A percentile compares a stretch with the other conserved stretches of the same genome.
These are phyloP conservation scores for Antheraea assamensis DNA, from an alignment of 2,888 invertebrate species.

Conservation along the genomic window DNA sequence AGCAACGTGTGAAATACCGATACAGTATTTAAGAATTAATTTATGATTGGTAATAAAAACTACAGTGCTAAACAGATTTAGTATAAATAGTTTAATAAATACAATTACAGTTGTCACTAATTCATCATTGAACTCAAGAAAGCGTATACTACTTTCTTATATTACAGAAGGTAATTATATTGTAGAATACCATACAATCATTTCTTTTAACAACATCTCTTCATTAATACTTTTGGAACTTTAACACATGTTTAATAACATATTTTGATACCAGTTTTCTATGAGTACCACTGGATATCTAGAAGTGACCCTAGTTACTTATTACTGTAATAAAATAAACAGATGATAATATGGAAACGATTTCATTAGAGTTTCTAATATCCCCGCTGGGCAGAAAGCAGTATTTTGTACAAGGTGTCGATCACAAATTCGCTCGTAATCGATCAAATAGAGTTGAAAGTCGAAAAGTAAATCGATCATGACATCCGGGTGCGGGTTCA, in stretches of 20 bases:
- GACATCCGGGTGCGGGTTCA: conserved; percentile 79
- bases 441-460: conserved; percentile 62
- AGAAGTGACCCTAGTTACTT: not conserved
- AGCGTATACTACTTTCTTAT: not conserved
- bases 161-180: not conserved
- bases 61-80: not conserved
- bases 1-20: not conserved
- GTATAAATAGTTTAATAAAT: not conserved
- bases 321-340: not conserved
- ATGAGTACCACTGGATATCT: not conserved
- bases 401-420: conserved; percentile 43
- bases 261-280: not conserved
- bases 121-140: not conserved
- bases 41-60: not conserved
- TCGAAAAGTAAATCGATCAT: conserved; percentile 69
- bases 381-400: not conserved
- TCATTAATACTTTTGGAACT: not conserved
- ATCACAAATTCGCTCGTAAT: conserved; percentile 54
- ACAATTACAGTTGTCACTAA: not conserved
- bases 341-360: not conserved
- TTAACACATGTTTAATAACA: not conserved
- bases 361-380: not conserved
- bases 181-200: not conserved
- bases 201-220: not conserved
- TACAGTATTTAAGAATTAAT: not conserved